Percentiles rank a stretch among this genome's conserved stretches.
Conservation (phyloP, 2,888 invertebrate genomes). For the Tanypteryx hageni region DNA sequence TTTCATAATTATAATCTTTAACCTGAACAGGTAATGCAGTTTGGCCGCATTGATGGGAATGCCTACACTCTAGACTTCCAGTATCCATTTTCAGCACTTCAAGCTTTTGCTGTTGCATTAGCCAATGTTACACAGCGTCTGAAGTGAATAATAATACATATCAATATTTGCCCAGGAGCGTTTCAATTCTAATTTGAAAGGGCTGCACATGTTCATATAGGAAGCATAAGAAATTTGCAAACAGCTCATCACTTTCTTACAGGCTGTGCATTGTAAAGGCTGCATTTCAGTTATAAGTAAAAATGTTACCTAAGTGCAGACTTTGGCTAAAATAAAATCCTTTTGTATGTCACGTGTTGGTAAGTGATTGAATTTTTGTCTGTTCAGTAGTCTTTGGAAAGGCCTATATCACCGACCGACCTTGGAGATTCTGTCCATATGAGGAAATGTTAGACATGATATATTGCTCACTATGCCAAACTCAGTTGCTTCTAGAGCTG, state of each 20-base stretch:
- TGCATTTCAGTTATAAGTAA: constrained; percentile 52
- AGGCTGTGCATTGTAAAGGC: constrained; percentile 65
- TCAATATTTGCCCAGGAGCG: constrained; percentile 46
- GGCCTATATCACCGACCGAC: constrained; percentile 47
- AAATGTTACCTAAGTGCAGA: constrained; percentile 45
- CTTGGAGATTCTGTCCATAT: constrained; percentile 41
- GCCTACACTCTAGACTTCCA: constrained; percentile 99
- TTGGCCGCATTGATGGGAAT: constrained; percentile 98
- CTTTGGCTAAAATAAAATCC: constrained; percentile 43
- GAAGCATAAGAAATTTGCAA: constrained; percentile 36
- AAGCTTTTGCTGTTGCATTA: constrained; percentile 98
- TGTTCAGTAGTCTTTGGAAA: constrained; percentile 38
- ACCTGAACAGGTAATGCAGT: constrained; percentile 95
- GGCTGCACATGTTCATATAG: constrained; percentile 50
- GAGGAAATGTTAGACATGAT: constrained; percentile 37
- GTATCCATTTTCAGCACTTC: constrained; percentile 98
- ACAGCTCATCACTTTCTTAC: constrained; percentile 64
- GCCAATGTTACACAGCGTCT: constrained; percentile 97
- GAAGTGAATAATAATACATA: constrained; percentile 78
- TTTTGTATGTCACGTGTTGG: constrained; percentile 48
- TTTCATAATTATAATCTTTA: background rate
- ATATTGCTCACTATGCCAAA: constrained; percentile 41
- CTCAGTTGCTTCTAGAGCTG: constrained; percentile 36
- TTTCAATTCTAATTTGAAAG: constrained; percentile 56
- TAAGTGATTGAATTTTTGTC: constrained; percentile 15